Evolutionary conservation across 2,113 vertebrate species (phyloP).

Genomic region (Orycteropus afer): DNA sequence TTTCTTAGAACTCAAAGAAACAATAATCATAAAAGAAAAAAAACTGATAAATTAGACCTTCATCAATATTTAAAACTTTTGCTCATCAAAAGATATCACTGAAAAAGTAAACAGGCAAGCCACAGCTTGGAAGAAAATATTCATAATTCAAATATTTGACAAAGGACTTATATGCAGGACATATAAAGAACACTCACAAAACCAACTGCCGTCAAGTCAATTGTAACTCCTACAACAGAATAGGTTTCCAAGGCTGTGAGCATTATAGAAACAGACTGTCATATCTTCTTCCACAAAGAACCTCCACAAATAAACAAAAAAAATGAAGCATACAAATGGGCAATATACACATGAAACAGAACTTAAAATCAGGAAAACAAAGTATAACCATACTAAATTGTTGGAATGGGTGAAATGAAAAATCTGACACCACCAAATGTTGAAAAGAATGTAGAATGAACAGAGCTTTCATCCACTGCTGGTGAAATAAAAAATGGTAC

Average conservation of each 20-base stretch:
- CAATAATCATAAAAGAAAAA: conserved; percentile 26
- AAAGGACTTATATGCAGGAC: no score
- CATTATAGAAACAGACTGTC: no score
- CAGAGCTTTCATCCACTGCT: background rate
- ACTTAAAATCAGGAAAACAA: background rate
- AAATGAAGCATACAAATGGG: background rate
- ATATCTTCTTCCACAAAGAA: background rate
- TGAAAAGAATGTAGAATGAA: conserved; percentile 11
- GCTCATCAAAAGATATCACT: background rate
- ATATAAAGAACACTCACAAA: no score
- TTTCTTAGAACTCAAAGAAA: conserved; percentile 8
- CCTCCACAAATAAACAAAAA: background rate
- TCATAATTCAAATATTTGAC: no score
- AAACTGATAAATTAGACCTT: background rate
- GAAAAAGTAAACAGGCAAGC: conserved; percentile 16
- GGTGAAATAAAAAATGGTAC: background rate
- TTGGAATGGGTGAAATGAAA: background rate
- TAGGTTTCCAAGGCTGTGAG: no score
- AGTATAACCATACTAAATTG: background rate
- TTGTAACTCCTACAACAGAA: no score
- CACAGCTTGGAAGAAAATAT: no score
- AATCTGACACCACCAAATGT: background rate
- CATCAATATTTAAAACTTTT: conserved; percentile 31
- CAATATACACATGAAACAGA: background rate
- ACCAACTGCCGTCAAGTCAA: no score